A percentile compares a stretch with the other conserved stretches of the same genome.
phyloP scores from a whole-genome alignment of 2,113 vertebrate species.

The Podiceps cristatus region DNA sequence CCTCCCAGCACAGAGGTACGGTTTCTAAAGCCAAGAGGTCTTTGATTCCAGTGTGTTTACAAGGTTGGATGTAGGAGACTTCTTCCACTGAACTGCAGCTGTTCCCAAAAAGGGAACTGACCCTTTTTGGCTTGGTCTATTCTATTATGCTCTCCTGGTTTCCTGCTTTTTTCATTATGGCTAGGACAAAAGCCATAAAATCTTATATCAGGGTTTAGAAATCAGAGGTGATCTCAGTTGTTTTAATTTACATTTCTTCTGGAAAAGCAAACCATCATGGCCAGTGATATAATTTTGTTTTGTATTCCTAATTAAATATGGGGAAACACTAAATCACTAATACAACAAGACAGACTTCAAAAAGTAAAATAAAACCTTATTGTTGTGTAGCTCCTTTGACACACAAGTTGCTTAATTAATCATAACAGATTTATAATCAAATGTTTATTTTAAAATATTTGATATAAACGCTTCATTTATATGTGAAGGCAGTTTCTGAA shows the following conservation, averaged over 20 bases:
- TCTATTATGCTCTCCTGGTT: not conserved
- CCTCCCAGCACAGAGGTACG: accelerated
- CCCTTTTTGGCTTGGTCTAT: not conserved
- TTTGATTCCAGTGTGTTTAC: not conserved
- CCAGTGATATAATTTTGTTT: not conserved
- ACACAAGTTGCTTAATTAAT: not conserved
- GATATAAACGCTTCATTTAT: not conserved
- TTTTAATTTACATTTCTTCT: not conserved
- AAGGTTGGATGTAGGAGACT: not conserved
- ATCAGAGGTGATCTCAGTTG: not conserved
- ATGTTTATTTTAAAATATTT: not conserved
- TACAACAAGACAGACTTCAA: not conserved
- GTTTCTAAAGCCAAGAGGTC: not conserved
- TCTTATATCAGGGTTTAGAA: not conserved
- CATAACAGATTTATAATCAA: not conserved
- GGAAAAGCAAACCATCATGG: not conserved
- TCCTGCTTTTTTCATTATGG: not conserved
- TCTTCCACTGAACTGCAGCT: not conserved
- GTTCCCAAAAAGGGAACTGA: too few species aligned
- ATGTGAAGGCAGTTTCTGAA: not conserved
- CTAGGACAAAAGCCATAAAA: not conserved
- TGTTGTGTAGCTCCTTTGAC: not conserved
- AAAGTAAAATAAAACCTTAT: not conserved
- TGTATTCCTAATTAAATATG: not conserved
- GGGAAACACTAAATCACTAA: not conserved